These are phyloP conservation scores for Galendromus occidentalis DNA, from an alignment of 1,140 invertebrate species.

Conservation along the genomic window DNA sequence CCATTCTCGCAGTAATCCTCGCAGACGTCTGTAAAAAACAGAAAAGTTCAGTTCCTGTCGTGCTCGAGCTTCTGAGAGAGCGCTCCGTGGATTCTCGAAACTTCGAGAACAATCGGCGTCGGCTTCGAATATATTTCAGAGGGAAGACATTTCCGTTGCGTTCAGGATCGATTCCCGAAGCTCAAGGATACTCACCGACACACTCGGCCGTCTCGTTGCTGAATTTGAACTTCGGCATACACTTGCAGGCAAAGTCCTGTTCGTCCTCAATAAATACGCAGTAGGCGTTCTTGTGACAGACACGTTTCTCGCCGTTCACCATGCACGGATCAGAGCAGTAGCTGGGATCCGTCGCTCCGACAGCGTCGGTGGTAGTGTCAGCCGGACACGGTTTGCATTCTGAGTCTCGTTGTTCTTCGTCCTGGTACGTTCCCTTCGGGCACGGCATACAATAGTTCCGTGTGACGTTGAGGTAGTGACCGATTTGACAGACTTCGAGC, in stretches of 20 bases:
- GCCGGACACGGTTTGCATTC: constrained; percentile 67
- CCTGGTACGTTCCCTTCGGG: constrained; percentile 77
- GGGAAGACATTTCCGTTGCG: too few relatives aligned
- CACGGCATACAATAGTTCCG: constrained; percentile 67
- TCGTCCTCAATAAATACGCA: constrained; percentile 67
- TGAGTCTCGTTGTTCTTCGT: constrained; percentile 60
- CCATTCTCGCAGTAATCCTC: constrained; percentile 72
- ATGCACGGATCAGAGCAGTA: constrained; percentile 81
- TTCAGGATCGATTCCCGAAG: too few relatives aligned
- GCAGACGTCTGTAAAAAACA: constrained; percentile 50
- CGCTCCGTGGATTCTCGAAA: too few relatives aligned
- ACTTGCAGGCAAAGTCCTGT: constrained; percentile 69
- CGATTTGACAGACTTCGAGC: constrained; percentile 36
- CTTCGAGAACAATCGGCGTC: neutral
- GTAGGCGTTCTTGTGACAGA: constrained; percentile 68
- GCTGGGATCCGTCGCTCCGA: constrained; percentile 50
- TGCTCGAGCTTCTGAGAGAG: too few relatives aligned
- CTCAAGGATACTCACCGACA: constrained; percentile 34
- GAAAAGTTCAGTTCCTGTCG: too few relatives aligned
- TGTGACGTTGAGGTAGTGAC: constrained; percentile 61
- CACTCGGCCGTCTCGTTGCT: constrained; percentile 24
- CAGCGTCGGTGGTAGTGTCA: constrained; percentile 68
- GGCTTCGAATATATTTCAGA: constrained; percentile 10
- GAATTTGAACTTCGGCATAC: constrained; percentile 79
- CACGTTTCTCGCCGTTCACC: constrained; percentile 55